These are phyloP conservation scores for Nephrotoma appendiculata DNA, from an alignment of 2,888 invertebrate species.

Conservation along the genomic window DNA sequence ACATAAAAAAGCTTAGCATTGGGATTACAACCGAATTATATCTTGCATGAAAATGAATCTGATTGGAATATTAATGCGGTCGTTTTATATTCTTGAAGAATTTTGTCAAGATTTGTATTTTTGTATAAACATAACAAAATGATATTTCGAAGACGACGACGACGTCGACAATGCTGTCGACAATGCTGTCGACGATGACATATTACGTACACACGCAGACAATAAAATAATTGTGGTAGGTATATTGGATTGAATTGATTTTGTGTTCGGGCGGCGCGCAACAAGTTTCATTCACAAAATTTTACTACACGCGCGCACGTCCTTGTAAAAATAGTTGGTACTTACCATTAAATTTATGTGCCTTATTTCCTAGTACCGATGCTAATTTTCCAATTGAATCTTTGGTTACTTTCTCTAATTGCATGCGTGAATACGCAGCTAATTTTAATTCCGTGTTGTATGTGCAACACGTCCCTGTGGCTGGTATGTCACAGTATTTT, in stretches of 20 bases:
- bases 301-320: background rate
- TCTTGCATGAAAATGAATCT: background rate
- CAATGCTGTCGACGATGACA: no score
- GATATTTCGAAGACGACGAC: background rate
- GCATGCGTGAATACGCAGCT: conserved; percentile 51
- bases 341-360: conserved; percentile 78
- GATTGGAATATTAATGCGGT: background rate
- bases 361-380: conserved; percentile 58
- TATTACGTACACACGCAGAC: background rate
- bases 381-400: conserved; percentile 63
- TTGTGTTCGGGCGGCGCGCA: background rate
- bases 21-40: background rate
- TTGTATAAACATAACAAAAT: background rate
- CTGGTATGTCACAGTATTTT: conserved; percentile 31
- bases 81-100: background rate
- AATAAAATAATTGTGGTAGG: background rate
- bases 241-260: background rate
- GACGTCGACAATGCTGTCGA: no score
- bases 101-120: background rate
- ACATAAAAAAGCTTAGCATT: background rate
- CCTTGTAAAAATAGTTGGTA: conserved; percentile 18
- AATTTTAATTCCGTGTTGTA: conserved; percentile 48
- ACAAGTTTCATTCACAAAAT: background rate
- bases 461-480: conserved; percentile 43
- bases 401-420: conserved; percentile 59